phyloP scores from a whole-genome alignment of 2,888 invertebrate genomes.

The Tortrix viridana region DNA sequence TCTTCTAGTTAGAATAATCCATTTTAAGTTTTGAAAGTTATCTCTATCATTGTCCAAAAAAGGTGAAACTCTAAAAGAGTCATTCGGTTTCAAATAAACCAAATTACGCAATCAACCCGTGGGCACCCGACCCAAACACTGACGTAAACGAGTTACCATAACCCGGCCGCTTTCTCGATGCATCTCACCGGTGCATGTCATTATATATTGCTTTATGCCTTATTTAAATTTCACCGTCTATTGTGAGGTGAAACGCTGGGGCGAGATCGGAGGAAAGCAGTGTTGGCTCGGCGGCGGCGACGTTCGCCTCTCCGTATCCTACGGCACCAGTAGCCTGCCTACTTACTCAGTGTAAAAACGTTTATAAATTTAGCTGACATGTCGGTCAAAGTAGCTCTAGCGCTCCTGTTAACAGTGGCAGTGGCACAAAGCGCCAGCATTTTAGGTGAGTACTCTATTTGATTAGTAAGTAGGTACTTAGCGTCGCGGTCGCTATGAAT shows the following conservation, averaged over 20 bases:
- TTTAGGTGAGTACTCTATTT: slow-evolving; percentile 73
- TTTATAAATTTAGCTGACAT: slow-evolving; percentile 57
- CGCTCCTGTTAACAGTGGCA: slow-evolving; percentile 59
- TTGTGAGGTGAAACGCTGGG: slow-evolving; percentile 78
- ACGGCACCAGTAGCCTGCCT: slow-evolving; percentile 39
- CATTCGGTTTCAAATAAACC: background rate
- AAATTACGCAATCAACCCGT: slow-evolving; percentile 25
- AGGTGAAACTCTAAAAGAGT: slow-evolving; percentile 1
- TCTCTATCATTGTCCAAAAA: too few species aligned
- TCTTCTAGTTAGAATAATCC: too few species aligned
- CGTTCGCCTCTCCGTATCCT: slow-evolving; percentile 66
- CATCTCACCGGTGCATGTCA: slow-evolving; percentile 76
- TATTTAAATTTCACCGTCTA: slow-evolving; percentile 84
- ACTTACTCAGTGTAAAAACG: slow-evolving; percentile 45
- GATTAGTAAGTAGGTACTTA: slow-evolving; percentile 41
- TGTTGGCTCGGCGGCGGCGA: slow-evolving; percentile 67
- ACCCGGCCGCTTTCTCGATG: slow-evolving; percentile 69
- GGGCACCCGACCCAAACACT: slow-evolving; percentile 28
- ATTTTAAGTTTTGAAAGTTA: too few species aligned
- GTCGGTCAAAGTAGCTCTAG: slow-evolving; percentile 71
- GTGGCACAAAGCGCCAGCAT: slow-evolving; percentile 68
- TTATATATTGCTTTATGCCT: slow-evolving; percentile 76
- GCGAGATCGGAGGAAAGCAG: slow-evolving; percentile 76
- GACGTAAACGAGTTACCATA: slow-evolving; percentile 42
- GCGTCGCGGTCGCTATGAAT: slow-evolving; percentile 20